Evolutionary conservation across 2,797 vertebrate genomes (phyloP), one percentile per base, ranked within the genome.

Genomic region (Denticeps clupeoides): DNA sequence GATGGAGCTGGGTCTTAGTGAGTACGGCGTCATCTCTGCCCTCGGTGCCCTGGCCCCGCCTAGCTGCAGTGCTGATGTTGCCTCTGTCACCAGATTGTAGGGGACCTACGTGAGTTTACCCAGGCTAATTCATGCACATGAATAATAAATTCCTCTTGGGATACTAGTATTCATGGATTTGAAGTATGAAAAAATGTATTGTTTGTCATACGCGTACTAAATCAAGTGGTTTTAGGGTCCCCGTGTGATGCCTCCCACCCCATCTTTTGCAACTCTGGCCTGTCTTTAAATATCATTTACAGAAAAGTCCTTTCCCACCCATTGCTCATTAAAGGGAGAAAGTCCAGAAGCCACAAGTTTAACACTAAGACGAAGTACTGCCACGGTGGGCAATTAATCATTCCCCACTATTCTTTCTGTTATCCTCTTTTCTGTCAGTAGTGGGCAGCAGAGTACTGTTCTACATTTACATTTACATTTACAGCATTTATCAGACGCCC

Each of bases 301-400:
- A 85, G 82, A 78, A 43, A 74, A 81, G 7, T 82, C 80, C 11
- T 85, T 83, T 51, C 83, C 82, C 1, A 81, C 77, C 2, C 83
- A 85, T 56, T 75, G 69, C 7, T 78, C 82, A 19, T 61, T 85
- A 29, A 83, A 82, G 83, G 82, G 79, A 4, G 77, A 82, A 12
- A 75, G 70, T 7, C 71, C 83, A 4, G 82, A 85, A 45, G 81
- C 79, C 49, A 82, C 25, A 75, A 38, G 53, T 82, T 80, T 62
- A 81, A 71, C 55, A 77, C 77, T 1, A 59, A 65, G 31, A 68
- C 80, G 4, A 82, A 81, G 44, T 84, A 84, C 64, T 74, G 75
- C 47, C 83, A 86, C 79, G 82, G 82, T 86, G 67, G 59, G 35
- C 2, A n/a, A n/a, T n/a, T n/a, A n/a, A n/a, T n/a, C n/a, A n/a